Base-by-base conservation (phyloP, 2,113 vertebrate species). In the Herpailurus yagouaroundi region DNA sequence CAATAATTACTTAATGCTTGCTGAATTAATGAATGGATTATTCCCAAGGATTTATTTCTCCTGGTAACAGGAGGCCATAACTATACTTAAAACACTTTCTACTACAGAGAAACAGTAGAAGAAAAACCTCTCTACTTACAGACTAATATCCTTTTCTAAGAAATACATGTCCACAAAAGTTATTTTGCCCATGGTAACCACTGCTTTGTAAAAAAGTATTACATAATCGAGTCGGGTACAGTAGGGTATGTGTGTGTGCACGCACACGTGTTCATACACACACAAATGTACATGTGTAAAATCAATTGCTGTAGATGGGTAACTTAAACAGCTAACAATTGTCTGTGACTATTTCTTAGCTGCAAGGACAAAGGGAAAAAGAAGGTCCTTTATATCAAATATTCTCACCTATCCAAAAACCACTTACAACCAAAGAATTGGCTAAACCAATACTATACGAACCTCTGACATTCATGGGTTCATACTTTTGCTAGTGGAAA, bases 11-110 rank as follows among this genome's bases (percentile, higher is more conserved):
- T 95, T 89, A 74, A 86, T 85, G 74, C 15, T 77, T 71, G 19
- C 25, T 55, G 31, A 82, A 86, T 89, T 76, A 71, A 48, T 60
- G 31, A 94, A 79, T 63, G 31, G n/a, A 45, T 95, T 91, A 38
- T 86, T 68, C 36, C 5, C 38, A 94, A 64, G 15, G 23, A 92
- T 80, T 52, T 95, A 93, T 77, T 96, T 97, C 23, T 79, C 45
- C 23, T 92, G 5, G 82, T 76, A 90, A 96, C 2, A 45, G 66
- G 4, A 3, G 41, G 2, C 4, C 38, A 77, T 81, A 82, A 80
- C 31, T 95, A 55, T 69, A 92, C 48, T 89, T 96, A 80, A 84
- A 92, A 81, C 25, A 77, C 92, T 96, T 93, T 95, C 79, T 90
- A 74, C 50, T 76, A 7, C 48, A 88, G 55, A 74, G 2, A 73